phyloP scores from a whole-genome alignment of 2,888 invertebrate species.

The Galerucella calmariensis region DNA sequence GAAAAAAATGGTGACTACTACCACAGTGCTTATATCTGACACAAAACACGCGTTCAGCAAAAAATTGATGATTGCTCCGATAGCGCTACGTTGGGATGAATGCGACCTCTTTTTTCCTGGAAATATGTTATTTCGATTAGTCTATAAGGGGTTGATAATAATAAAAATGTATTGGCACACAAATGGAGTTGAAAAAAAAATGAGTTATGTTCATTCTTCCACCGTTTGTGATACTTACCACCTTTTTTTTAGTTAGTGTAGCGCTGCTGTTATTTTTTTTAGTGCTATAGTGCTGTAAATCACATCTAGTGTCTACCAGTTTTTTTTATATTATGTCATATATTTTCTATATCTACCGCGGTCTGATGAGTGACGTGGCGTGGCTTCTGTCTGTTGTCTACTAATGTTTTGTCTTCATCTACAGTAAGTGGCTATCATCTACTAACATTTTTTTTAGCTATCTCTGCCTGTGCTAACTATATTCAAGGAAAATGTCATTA shows the following conservation, averaged over 20 bases:
- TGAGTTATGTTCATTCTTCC: slow-evolving; percentile 45
- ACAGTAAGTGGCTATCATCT: slow-evolving; percentile 62
- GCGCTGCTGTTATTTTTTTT: slow-evolving; percentile 51
- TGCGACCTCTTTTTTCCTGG: neutral
- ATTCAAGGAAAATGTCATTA: slow-evolving; percentile 5
- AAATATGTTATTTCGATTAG: neutral
- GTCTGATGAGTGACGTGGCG: slow-evolving; percentile 53
- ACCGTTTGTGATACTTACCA: slow-evolving; percentile 46
- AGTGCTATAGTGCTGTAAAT: slow-evolving; percentile 56
- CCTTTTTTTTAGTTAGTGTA: slow-evolving; percentile 46
- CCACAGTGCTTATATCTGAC: no score
- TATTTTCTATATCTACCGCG: slow-evolving; percentile 50
- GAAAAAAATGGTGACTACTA: no score
- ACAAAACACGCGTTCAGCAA: no score
- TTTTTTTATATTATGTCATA: slow-evolving; percentile 50
- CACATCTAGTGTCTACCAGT: slow-evolving; percentile 56
- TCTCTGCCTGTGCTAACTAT: slow-evolving; percentile 17
- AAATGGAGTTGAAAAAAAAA: neutral
- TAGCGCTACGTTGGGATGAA: no score
- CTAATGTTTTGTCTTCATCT: slow-evolving; percentile 64
- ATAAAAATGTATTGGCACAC: neutral
- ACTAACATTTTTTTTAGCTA: slow-evolving; percentile 53
- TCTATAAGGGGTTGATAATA: no score
- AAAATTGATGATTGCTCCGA: no score
- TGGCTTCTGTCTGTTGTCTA: slow-evolving; percentile 65